Percentiles rank a stretch among this genome's conserved stretches.
Evolutionary conservation across 2,797 vertebrate species (phyloP).

Genomic region (Micromesistius poutassou): DNA sequence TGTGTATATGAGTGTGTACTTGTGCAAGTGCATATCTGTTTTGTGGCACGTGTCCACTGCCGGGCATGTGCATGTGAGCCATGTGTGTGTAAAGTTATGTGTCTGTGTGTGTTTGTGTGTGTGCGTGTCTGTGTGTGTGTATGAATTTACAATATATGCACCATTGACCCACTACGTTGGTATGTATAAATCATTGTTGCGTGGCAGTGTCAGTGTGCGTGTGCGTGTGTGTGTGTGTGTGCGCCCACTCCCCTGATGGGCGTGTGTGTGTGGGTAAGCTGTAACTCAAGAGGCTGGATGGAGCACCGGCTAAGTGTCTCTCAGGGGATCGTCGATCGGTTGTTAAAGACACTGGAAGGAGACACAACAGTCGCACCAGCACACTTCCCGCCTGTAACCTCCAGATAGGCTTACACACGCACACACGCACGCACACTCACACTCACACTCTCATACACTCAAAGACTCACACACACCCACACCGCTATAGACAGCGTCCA

Average conservation of each 20-base stretch:
- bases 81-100: not conserved
- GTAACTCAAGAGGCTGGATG: conserved; percentile 64
- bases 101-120: not conserved
- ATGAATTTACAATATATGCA: not conserved
- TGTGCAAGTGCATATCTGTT: not conserved
- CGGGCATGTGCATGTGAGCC: not conserved
- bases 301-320: conserved; percentile 70
- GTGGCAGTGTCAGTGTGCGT: conserved; percentile 1
- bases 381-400: conserved; percentile 41
- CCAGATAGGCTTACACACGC: conserved; percentile 12
- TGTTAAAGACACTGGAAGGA: conserved; percentile 67
- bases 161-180: not conserved
- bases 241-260: not conserved
- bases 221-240: conserved; percentile 3
- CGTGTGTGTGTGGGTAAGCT: conserved; percentile 48
- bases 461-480: conserved; percentile 19
- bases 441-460: conserved; percentile 16
- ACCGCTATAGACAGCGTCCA: conserved; percentile 54
- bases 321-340: conserved; percentile 63
- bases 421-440: conserved; percentile 20
- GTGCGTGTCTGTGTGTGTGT: not conserved
- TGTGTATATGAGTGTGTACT: not conserved
- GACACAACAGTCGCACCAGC: conserved; percentile 51
- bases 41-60: not conserved
- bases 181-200: not conserved